phyloP scores from a whole-genome alignment of 1,140 invertebrate genomes.

The Luehdorfia chinensis region DNA sequence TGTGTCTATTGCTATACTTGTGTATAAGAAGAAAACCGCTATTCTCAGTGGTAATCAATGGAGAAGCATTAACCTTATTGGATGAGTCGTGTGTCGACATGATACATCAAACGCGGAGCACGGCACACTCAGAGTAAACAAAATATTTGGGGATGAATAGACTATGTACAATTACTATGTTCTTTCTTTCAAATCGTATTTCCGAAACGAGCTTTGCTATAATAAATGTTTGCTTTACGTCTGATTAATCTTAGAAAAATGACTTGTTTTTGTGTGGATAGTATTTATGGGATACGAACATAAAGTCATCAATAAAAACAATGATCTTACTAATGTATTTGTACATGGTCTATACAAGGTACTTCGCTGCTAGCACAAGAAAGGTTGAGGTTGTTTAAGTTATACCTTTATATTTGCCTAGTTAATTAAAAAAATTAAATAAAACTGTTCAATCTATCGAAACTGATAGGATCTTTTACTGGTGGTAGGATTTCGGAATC shows the following conservation, averaged over 20 bases:
- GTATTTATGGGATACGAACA: neutral
- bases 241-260: slow-evolving; percentile 6
- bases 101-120: slow-evolving; percentile 58
- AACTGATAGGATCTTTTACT: too few relatives aligned
- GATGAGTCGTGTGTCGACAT: slow-evolving; percentile 48
- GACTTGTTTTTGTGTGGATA: neutral
- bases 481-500: too few relatives aligned
- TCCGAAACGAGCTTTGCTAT: neutral
- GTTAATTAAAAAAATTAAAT: too few relatives aligned
- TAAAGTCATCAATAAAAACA: too few relatives aligned
- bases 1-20: too few relatives aligned
- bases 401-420: too few relatives aligned
- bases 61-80: slow-evolving; percentile 68
- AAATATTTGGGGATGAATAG: slow-evolving; percentile 52
- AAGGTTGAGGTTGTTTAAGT: too few relatives aligned
- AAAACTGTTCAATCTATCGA: too few relatives aligned
- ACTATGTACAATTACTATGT: slow-evolving; percentile 43
- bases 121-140: slow-evolving; percentile 39
- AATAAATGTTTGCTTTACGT: slow-evolving; percentile 1
- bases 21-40: too few relatives aligned
- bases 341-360: too few relatives aligned
- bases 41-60: slow-evolving; percentile 31
- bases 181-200: slow-evolving; percentile 21
- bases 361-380: too few relatives aligned
- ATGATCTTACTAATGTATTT: too few relatives aligned